Base-by-base conservation (phyloP, 2,797 vertebrate species). In the Helostoma temminkii region DNA sequence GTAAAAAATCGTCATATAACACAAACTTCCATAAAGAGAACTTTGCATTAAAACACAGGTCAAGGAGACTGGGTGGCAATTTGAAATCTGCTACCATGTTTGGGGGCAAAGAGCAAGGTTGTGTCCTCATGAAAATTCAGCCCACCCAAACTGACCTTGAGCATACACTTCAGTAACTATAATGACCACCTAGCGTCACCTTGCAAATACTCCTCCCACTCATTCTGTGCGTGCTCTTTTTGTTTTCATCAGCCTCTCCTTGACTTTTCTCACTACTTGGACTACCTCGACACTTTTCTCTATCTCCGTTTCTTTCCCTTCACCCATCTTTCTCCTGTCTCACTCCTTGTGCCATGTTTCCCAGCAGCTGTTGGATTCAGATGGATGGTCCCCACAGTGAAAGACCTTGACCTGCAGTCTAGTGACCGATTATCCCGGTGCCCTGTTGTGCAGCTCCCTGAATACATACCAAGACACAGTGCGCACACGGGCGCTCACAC, bases 341-440 rank as follows among this genome's bases (percentile, higher is more conserved):
- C 65, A 74, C 77, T 76, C 68, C 77, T 77, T 62, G 56, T 41
- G 12, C 75, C 62, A 78, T 42, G n/a, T 81, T 83, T 79, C 76
- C 78, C 70, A 87, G 87, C 90, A 91, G 92, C 89, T 92, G 86
- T 77, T 88, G 74, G 66, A 81, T 85, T 91, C 86, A 92, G 92
- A 92, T 91, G 89, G 90, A 92, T 90, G 81, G 83, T 83, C 84
- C 81, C 84, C 75, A 80, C 80, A 69, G 88, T 69, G 80, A 80
- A 69, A 74, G 88, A 89, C 87, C 88, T 86, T 92, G 91, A 90
- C 91, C 85, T 83, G 82, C 82, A 80, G 80, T 84, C 83, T 76
- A 73, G 82, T 93, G 92, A 93, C 84, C 92, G 89, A 93, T 93
- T 89, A 92, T 87, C 80, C 75, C 76, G n/a, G 28, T 74, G 83